phyloP scores from a whole-genome alignment of 2,797 vertebrate species.

The Eulemur mongoz region DNA sequence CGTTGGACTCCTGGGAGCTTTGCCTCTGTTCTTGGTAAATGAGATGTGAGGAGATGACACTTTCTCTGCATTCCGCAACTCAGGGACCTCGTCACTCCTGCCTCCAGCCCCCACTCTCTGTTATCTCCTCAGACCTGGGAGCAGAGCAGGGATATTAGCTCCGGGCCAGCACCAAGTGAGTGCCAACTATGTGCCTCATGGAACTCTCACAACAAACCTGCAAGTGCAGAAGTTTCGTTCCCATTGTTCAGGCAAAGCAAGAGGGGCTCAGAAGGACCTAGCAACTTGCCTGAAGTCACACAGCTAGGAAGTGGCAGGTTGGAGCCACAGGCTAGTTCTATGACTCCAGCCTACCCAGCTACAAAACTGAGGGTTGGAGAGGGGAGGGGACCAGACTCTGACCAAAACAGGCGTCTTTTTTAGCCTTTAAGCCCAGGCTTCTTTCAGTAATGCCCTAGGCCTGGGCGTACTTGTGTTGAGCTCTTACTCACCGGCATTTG shows the following conservation, averaged over 20 bases:
- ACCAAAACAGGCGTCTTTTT: background rate
- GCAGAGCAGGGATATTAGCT: background rate
- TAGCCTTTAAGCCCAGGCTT: background rate
- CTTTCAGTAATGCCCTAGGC: background rate
- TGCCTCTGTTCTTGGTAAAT: constrained; percentile 34
- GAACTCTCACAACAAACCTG: background rate
- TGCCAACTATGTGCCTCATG: background rate
- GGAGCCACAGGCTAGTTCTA: background rate
- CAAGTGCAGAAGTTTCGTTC: background rate
- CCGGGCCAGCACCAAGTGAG: background rate
- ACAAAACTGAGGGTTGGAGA: background rate
- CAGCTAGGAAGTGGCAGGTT: background rate
- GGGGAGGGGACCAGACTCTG: background rate
- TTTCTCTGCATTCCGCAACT: background rate
- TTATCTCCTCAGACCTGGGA: background rate
- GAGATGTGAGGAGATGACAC: constrained; percentile 26
- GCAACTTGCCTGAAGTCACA: background rate
- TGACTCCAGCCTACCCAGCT: background rate
- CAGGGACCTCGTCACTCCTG: background rate
- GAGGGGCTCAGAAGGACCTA: background rate
- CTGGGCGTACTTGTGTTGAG: background rate
- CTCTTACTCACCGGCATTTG: background rate
- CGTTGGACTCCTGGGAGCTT: constrained; percentile 12
- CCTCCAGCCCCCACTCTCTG: background rate
- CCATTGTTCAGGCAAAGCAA: background rate